phyloP scores from a whole-genome alignment of 2,113 vertebrate species.

The Herpailurus yagouaroundi region DNA sequence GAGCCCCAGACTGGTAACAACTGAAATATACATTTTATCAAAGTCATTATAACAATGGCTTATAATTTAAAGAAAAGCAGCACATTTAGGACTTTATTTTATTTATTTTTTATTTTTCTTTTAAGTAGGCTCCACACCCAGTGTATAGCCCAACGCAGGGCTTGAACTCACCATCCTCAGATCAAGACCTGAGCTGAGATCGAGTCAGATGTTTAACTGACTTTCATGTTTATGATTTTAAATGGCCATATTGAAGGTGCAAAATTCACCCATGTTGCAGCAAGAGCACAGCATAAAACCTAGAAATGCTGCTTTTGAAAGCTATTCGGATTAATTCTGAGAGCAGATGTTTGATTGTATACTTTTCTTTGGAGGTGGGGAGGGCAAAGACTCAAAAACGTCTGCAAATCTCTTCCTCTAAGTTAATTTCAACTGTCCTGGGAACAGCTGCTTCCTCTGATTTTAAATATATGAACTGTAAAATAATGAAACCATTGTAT shows the following conservation, averaged over 20 bases:
- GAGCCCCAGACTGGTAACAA: background rate
- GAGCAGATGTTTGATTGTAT: constrained; percentile 83
- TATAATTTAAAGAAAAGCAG: background rate
- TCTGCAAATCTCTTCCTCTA: constrained; percentile 82
- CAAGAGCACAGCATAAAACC: constrained; percentile 77
- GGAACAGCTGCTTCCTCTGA: constrained; percentile 83
- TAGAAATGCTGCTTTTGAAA: constrained; percentile 78
- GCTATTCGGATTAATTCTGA: constrained; percentile 82
- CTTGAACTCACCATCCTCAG: too few relatives aligned
- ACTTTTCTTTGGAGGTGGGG: constrained; percentile 44
- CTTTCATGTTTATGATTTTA: background rate
- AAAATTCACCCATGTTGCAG: constrained; percentile 78
- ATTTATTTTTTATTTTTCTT: too few relatives aligned
- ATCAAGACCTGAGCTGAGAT: too few relatives aligned
- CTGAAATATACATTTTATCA: background rate
- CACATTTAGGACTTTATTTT: background rate
- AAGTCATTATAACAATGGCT: constrained; percentile 6
- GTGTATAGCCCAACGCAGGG: too few relatives aligned
- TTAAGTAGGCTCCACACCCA: too few relatives aligned
- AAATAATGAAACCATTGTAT: constrained; percentile 75
- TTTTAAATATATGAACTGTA: constrained; percentile 33
- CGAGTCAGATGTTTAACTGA: too few relatives aligned
- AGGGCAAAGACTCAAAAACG: constrained; percentile 77
- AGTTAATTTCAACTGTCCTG: constrained; percentile 84
- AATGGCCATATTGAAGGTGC: constrained; percentile 48